phyloP scores from a whole-genome alignment of 2,113 vertebrate genomes.

The Tychaedon coryphoeus region DNA sequence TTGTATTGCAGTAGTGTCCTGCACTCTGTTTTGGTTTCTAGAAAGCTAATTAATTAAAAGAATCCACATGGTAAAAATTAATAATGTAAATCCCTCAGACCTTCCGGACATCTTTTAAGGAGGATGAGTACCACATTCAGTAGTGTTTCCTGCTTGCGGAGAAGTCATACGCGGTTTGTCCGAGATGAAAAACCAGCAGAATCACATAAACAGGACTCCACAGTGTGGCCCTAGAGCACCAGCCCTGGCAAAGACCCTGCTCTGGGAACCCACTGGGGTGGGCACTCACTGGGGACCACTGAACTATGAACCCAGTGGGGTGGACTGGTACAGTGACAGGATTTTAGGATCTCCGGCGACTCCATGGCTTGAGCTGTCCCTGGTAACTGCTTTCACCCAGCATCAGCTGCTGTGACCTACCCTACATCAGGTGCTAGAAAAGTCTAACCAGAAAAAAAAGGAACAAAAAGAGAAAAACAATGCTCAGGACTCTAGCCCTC shows the following conservation, averaged over 20 bases:
- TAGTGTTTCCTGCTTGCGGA: fast-evolving
- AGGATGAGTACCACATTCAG: background rate
- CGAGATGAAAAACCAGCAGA: background rate
- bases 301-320: background rate
- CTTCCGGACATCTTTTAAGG: background rate
- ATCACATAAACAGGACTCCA: background rate
- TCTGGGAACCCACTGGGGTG: background rate
- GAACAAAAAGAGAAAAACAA: background rate
- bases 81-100: conserved; percentile 3
- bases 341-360: background rate
- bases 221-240: background rate
- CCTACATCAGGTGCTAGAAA: fast-evolving
- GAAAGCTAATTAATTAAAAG: conserved; percentile 49
- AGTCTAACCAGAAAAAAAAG: background rate
- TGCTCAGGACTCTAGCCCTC: background rate
- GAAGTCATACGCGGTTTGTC: background rate
- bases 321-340: background rate
- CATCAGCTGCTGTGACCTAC: background rate
- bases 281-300: background rate
- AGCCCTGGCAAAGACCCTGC: background rate
- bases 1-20: conserved; percentile 45
- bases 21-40: conserved; percentile 29
- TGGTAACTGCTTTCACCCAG: background rate
- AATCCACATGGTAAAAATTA: conserved; percentile 13
- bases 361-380: background rate